Conservation (phyloP, 1,140 invertebrate species). For the Arion vulgaris region DNA sequence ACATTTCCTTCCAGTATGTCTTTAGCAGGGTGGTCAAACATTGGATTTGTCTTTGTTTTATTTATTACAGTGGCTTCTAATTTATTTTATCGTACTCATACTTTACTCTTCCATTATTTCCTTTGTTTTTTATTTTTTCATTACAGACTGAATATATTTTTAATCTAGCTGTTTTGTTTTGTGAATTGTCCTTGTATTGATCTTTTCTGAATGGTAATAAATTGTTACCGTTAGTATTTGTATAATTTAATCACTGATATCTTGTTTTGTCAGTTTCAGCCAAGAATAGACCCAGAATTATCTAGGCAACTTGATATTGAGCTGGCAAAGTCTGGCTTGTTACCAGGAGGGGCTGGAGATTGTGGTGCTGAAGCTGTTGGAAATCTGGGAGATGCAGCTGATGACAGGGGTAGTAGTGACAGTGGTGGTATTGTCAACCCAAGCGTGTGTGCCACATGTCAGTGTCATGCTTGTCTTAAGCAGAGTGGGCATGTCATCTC, state of each 20-base stretch:
- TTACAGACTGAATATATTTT: no score
- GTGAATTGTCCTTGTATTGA: no score
- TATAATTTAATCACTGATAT: neutral
- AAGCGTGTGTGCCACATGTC: constrained; percentile 52
- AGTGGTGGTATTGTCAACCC: constrained; percentile 17
- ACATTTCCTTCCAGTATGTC: no score
- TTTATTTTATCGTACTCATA: no score
- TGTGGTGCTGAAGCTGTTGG: constrained; percentile 12
- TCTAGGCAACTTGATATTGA: constrained; percentile 34
- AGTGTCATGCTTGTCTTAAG: constrained; percentile 70
- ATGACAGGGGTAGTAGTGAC: constrained; percentile 7
- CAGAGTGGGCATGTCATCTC: constrained; percentile 65
- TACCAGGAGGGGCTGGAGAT: constrained; percentile 12
- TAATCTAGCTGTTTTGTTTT: no score
- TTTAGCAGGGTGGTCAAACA: no score
- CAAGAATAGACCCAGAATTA: constrained; percentile 21
- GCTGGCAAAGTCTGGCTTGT: constrained; percentile 30
- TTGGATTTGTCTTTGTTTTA: no score
- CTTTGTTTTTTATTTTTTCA: no score
- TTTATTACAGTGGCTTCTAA: no score
- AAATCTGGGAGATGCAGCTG: neutral
- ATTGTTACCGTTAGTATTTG: no score
- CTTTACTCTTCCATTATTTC: no score
- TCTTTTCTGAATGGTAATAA: no score
- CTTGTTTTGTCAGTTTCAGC: constrained; percentile 32